phyloP scores from a whole-genome alignment of 2,113 vertebrate species.

The Anolis sagrei region DNA sequence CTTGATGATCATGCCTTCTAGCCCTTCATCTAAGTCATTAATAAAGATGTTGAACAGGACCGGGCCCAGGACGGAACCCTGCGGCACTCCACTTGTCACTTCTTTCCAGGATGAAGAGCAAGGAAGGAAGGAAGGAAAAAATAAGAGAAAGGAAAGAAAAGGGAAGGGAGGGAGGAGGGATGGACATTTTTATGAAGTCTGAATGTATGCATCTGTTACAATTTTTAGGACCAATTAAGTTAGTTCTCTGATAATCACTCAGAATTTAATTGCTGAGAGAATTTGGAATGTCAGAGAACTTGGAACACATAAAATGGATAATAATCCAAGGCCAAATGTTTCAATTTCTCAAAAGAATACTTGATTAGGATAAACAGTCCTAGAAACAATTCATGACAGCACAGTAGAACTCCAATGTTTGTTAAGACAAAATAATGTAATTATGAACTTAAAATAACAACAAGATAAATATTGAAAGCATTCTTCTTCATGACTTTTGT shows the following conservation, averaged over 20 bases:
- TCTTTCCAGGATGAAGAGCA: too few species aligned
- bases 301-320: background rate
- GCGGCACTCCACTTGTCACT: too few species aligned
- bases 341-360: conserved; percentile 5
- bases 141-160: too few species aligned
- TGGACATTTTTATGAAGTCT: background rate
- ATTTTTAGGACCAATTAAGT: conserved; percentile 9
- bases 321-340: background rate
- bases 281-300: background rate
- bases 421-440: background rate
- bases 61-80: too few species aligned
- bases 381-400: background rate
- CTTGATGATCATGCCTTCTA: too few species aligned
- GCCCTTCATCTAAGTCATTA: too few species aligned
- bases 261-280: conserved; percentile 4
- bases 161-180: too few species aligned
- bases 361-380: background rate
- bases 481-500: background rate
- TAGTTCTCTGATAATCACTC: conserved; percentile 11
- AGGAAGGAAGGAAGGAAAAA: too few species aligned
- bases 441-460: background rate
- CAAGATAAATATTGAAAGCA: background rate
- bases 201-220: background rate
- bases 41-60: too few species aligned
- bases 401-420: background rate